Evolutionary conservation across 2,888 invertebrate species (phyloP).

Genomic region (Acronicta alni): DNA sequence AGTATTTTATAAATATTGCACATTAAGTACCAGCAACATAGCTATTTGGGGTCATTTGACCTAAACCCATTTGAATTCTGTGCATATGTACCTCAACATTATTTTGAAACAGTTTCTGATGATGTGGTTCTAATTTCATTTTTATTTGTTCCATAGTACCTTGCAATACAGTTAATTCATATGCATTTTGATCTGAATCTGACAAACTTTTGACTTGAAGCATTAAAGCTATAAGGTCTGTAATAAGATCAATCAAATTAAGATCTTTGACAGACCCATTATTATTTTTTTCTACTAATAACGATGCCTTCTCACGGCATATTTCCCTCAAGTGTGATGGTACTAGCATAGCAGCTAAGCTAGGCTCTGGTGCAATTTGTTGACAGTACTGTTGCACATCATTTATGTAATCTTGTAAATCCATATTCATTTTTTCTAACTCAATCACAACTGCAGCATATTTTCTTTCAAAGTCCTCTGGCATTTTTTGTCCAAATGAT

Average conservation of each 20-base stretch:
- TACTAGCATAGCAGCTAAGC: slow-evolving; percentile 95
- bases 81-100: slow-evolving; percentile 97
- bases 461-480: slow-evolving; percentile 96
- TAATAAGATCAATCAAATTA: slow-evolving; percentile 93
- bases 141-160: slow-evolving; percentile 97
- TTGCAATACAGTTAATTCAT: slow-evolving; percentile 96
- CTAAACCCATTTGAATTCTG: slow-evolving; percentile 94
- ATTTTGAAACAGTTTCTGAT: slow-evolving; percentile 94
- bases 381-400: slow-evolving; percentile 95
- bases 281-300: slow-evolving; percentile 93
- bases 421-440: slow-evolving; percentile 96
- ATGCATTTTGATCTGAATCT: slow-evolving; percentile 95
- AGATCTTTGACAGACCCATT: slow-evolving; percentile 90
- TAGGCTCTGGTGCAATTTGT: slow-evolving; percentile 96
- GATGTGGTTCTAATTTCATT: slow-evolving; percentile 92
- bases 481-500: slow-evolving; percentile 93
- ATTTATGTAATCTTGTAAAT: slow-evolving; percentile 95
- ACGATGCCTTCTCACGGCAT: slow-evolving; percentile 95
- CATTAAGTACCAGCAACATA: slow-evolving; percentile 69
- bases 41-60: slow-evolving; percentile 76
- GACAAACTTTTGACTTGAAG: slow-evolving; percentile 94
- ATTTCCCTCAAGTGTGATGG: slow-evolving; percentile 96
- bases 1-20: slow-evolving; percentile 34
- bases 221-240: slow-evolving; percentile 96
- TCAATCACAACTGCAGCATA: slow-evolving; percentile 97